Evolutionary conservation across 2,797 vertebrate species (phyloP), one percentile per base, ranked within the genome.

Genomic region (Anguilla obscura): DNA sequence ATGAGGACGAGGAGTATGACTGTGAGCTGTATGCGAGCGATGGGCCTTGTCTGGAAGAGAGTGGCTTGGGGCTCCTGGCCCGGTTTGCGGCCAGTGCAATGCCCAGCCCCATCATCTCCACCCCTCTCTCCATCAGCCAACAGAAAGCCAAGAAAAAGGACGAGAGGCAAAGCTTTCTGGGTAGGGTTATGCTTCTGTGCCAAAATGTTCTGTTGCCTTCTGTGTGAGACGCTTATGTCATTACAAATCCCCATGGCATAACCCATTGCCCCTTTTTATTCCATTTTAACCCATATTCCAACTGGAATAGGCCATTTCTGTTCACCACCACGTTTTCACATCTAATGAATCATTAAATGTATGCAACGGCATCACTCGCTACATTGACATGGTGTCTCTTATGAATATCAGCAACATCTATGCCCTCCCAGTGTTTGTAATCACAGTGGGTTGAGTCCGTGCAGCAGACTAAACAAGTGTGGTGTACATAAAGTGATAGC

Each of bases 71-170:
- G 58, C 95, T 99, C 83, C 94, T 99, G 92, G 98, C 98, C 0
- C 95, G 97, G 91, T 99, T 98, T 88, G 99, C 99, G 0, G 98
- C 98, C 82, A 98, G 97, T 0, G 98, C 97, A 0, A 94, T 98
- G 91, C 98, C 97, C 56, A 96, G 96, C 91, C 97, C 98, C 8
- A 94, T 98, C 0, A 94, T 95, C 90, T 95, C 97, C 45, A 94
- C 96, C 0, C 94, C 97, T 0, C 89, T 97, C 84, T 97, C 96
- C 10, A 94, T 97, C 86, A 94, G 98, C 88, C 97, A 98, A 89
- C 93, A 97, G 93, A 96, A 97, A 92, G 96, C 96, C 88, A 97
- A 97, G 90, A 98, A 99, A 93, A 98, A 97, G 90, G 97, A 97
- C 93, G 97, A 97, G 88, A 93, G 97, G 86, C 97, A 97, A 92